Evolutionary conservation across 2,888 invertebrate species (phyloP), one percentile per base, ranked within the genome.

Genomic region (Rhingia campestris): DNA sequence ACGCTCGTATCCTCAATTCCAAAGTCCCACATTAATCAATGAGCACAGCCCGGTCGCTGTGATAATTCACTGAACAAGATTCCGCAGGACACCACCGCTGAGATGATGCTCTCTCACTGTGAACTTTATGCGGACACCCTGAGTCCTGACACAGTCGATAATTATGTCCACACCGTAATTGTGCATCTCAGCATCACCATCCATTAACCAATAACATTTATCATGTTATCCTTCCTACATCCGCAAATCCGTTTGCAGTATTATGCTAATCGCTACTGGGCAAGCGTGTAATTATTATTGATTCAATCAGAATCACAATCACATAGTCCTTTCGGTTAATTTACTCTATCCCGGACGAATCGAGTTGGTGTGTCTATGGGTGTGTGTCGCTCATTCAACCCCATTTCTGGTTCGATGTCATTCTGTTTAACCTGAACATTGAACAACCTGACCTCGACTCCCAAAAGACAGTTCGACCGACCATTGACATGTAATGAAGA

Each of bases 281-380:
- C 73, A 82, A 79, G 73, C 82, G 77, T 82, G 79, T 82, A 82
- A 82, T 82, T 73, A 82, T 79, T 82, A 79, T 79, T 82, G 82
- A 82, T 79, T 82, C 69, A 79, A 74, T 82, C 82, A 77, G 12
- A 58, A 9, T 14, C 12, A 3, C 39, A 73, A 74, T 66, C 72
- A 41, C 66, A 81, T 47, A 56, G 51, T 76, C 70, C 70, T 54
- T 49, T 63, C 63, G 56, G 49, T 63, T 64, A 69, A 74, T 73
- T 73, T 79, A 53, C 53, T 58, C 59, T 41, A 30, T 30, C 51
- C 35, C 53, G 43, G 4, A 10, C 4, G 9, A 49, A 45, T 35
- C 45, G 12, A 6, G 32, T 14, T 58, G 10, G n/a, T 14, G 47
- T 39, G 39, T 39, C 6, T 45, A 14, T 30, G 73, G 32, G 39